phyloP scores from a whole-genome alignment of 2,888 invertebrate species.

The Stenoptilia bipunctidactyla region DNA sequence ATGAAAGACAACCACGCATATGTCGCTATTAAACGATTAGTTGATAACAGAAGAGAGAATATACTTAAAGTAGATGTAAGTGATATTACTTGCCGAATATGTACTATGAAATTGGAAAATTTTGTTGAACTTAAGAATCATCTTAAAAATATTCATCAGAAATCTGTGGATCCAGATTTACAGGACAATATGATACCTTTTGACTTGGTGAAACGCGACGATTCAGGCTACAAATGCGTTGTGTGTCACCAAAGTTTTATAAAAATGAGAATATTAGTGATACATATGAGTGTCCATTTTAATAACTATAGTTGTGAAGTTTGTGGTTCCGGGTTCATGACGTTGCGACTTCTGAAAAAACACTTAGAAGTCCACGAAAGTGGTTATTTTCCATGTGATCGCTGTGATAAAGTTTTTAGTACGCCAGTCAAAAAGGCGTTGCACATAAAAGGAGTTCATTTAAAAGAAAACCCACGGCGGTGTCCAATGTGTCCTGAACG shows the following conservation, averaged over 20 bases:
- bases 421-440: constrained; percentile 48
- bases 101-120: constrained; percentile 27
- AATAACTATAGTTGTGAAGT: constrained; percentile 61
- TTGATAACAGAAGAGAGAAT: constrained; percentile 51
- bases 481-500: constrained; percentile 59
- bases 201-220: constrained; percentile 30
- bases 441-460: constrained; percentile 52
- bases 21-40: constrained; percentile 40
- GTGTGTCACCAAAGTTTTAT: constrained; percentile 49
- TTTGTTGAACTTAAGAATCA: constrained; percentile 42
- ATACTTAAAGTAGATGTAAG: constrained; percentile 55
- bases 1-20: constrained; percentile 45
- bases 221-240: constrained; percentile 44
- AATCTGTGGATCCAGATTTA: constrained; percentile 41
- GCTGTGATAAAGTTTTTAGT: constrained; percentile 50
- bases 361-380: constrained; percentile 59
- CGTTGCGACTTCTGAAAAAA: constrained; percentile 48
- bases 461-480: constrained; percentile 47
- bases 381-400: constrained; percentile 52
- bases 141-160: constrained; percentile 40
- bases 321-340: constrained; percentile 60
- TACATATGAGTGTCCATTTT: constrained; percentile 62
- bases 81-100: constrained; percentile 45
- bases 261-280: constrained; percentile 51
- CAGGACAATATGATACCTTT: constrained; percentile 61